Conservation (phyloP, 2,113 vertebrate species). For the Periophthalmodon schlosseri region DNA sequence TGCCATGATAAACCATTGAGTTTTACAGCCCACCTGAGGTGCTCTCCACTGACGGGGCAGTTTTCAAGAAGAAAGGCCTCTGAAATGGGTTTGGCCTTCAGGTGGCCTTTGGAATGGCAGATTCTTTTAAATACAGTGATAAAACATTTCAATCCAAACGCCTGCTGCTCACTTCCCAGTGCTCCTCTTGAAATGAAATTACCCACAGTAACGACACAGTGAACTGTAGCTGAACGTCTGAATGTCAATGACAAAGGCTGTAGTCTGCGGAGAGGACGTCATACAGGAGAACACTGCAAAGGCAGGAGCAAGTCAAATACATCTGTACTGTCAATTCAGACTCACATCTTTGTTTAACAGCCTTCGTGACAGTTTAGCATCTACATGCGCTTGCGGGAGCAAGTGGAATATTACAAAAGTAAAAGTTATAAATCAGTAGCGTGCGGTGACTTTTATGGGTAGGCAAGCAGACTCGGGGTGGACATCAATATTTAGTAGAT, state of each 20-base stretch:
- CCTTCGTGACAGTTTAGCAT: background rate
- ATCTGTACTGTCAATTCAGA: background rate
- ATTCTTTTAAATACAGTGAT: conserved; percentile 7
- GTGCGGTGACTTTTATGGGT: too few relatives aligned
- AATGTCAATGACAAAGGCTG: conserved; percentile 13
- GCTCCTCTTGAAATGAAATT: conserved; percentile 17
- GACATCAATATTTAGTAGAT: too few relatives aligned
- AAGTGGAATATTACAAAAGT: background rate
- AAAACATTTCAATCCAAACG: conserved; percentile 10
- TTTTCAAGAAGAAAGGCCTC: conserved; percentile 17
- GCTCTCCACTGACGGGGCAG: conserved; percentile 27
- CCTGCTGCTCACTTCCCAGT: conserved; percentile 8
- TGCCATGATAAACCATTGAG: conserved; percentile 52
- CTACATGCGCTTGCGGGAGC: background rate
- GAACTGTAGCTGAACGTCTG: conserved; percentile 4
- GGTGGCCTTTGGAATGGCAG: conserved; percentile 16
- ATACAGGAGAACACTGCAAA: background rate
- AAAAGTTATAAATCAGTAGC: background rate
- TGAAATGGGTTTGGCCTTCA: conserved; percentile 32
- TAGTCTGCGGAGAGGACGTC: background rate
- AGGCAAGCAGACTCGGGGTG: too few relatives aligned
- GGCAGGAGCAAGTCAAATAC: background rate
- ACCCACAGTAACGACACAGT: background rate
- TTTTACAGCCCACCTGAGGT: conserved; percentile 29
- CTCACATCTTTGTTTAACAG: background rate